Percentiles rank a stretch among this genome's conserved stretches.
phyloP scores from a whole-genome alignment of 2,113 vertebrate species.

The Gymnobelideus leadbeateri region DNA sequence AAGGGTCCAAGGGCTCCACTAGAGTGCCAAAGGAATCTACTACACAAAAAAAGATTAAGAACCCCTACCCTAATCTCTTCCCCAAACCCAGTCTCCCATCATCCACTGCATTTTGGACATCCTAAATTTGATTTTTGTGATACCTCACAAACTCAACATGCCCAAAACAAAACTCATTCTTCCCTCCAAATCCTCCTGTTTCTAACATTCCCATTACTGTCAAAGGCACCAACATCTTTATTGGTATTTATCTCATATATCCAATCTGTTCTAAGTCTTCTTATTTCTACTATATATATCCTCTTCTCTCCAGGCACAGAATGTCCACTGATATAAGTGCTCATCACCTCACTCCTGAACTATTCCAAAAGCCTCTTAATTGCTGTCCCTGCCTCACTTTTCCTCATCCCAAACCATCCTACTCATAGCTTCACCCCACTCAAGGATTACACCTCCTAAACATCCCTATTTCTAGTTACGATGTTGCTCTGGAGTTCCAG shows the following conservation, averaged over 20 bases:
- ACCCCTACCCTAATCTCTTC: neutral
- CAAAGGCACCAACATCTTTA: neutral
- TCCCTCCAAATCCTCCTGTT: neutral
- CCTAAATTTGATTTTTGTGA: neutral
- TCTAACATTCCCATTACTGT: neutral
- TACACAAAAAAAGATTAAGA: neutral
- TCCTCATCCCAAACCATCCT: neutral
- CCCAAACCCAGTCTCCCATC: neutral
- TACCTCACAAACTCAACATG: neutral
- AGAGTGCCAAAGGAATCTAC: neutral
- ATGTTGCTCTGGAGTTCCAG: neutral
- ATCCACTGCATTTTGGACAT: neutral
- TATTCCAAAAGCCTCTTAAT: neutral
- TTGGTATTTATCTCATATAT: no score
- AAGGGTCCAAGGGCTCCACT: neutral
- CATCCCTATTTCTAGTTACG: neutral
- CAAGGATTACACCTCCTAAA: neutral
- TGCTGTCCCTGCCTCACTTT: neutral
- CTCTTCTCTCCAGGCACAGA: neutral
- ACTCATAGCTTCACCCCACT: neutral
- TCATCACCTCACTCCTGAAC: neutral
- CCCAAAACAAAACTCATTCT: neutral
- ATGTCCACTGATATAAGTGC: neutral
- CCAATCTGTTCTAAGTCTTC: no score
- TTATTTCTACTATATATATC: no score